Evolutionary conservation across 2,888 invertebrate species (phyloP).

Genomic region (Drosophila quasianomalipes): DNA sequence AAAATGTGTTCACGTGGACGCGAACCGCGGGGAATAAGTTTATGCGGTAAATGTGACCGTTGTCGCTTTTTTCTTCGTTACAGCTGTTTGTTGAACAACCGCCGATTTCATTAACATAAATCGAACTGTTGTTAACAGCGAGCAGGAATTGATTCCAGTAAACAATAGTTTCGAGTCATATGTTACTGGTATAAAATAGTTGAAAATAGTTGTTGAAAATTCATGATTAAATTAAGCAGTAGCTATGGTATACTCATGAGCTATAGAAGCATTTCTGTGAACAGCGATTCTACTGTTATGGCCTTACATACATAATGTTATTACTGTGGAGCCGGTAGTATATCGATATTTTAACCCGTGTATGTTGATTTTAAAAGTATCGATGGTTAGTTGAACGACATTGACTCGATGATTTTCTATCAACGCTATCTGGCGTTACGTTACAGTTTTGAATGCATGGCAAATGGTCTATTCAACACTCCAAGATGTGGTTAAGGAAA

Average conservation of each 20-base stretch:
- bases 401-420: background rate
- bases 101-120: slow-evolving; percentile 9
- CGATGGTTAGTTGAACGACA: background rate
- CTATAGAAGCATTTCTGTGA: background rate
- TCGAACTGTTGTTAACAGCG: slow-evolving; percentile 11
- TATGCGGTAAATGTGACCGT: slow-evolving; percentile 50
- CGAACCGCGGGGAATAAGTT: slow-evolving; percentile 66
- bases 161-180: background rate
- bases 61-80: slow-evolving; percentile 21
- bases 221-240: background rate
- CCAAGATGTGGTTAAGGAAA: too few species aligned
- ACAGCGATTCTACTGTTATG: background rate
- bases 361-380: background rate
- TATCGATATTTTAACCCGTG: background rate
- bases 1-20: slow-evolving; percentile 78
- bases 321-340: background rate
- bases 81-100: slow-evolving; percentile 37
- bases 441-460: background rate
- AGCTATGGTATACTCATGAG: background rate
- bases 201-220: background rate
- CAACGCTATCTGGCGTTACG: background rate
- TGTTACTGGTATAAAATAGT: background rate
- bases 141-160: background rate
- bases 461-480: background rate
- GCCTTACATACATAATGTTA: background rate